These are phyloP conservation scores for Helicolenus hilgendorfi DNA, from an alignment of 2,797 vertebrate genomes.

Conservation along the genomic window DNA sequence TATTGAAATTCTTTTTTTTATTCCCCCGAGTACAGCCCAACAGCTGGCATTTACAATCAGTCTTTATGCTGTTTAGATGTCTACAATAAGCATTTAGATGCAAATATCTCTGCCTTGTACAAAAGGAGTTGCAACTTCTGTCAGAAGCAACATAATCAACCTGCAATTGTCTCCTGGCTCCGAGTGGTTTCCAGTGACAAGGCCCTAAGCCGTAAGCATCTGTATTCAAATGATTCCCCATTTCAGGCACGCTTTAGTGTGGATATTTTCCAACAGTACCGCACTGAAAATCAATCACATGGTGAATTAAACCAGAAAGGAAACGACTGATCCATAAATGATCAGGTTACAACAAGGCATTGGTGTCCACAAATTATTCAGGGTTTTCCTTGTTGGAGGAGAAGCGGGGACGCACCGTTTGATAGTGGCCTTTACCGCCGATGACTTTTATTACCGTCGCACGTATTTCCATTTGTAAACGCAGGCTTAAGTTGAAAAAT, in stretches of 20 bases:
- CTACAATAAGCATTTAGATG: constrained; percentile 92
- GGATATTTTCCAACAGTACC: constrained; percentile 90
- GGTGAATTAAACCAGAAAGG: constrained; percentile 94
- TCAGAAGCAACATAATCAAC: constrained; percentile 91
- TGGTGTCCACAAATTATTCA: constrained; percentile 87
- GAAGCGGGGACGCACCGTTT: constrained; percentile 65
- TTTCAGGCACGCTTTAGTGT: constrained; percentile 87
- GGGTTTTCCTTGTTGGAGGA: constrained; percentile 83
- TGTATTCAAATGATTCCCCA: constrained; percentile 89
- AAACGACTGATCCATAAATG: constrained; percentile 93
- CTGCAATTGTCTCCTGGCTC: constrained; percentile 91
- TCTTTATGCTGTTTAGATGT: constrained; percentile 84
- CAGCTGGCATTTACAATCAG: constrained; percentile 89
- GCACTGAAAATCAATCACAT: constrained; percentile 93
- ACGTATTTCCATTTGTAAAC: constrained; percentile 56
- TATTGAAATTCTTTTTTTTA: constrained; percentile 84
- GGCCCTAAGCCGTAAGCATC: constrained; percentile 82
- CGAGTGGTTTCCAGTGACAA: constrained; percentile 86
- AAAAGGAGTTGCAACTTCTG: constrained; percentile 89
- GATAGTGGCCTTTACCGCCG: constrained; percentile 79
- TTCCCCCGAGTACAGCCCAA: constrained; percentile 74
- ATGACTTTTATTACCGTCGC: constrained; percentile 79
- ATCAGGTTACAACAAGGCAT: constrained; percentile 91
- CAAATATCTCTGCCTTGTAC: constrained; percentile 88
- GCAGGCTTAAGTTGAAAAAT: constrained; percentile 44